Percentiles rank a stretch among this genome's conserved stretches.
These are phyloP conservation scores for Urocynchramus pylzowi DNA, from an alignment of 2,113 vertebrate genomes.

Conservation along the genomic window DNA sequence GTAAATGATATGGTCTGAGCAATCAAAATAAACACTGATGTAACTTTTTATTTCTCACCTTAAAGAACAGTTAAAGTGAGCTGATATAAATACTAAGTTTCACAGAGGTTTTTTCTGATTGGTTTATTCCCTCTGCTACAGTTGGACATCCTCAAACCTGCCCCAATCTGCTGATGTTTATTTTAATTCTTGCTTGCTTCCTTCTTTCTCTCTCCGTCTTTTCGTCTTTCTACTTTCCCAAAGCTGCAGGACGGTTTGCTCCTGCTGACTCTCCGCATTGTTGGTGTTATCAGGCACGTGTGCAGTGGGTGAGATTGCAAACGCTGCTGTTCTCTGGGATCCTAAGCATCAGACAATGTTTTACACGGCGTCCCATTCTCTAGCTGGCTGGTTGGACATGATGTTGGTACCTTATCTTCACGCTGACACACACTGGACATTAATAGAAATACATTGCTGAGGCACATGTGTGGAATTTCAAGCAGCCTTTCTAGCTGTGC, in stretches of 20 bases:
- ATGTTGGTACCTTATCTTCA: conserved; percentile 86
- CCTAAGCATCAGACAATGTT: conserved; percentile 82
- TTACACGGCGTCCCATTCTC: conserved; percentile 78
- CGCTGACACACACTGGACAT: conserved; percentile 84
- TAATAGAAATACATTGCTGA: conserved; percentile 85
- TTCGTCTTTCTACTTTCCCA: neutral
- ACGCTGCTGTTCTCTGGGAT: conserved; percentile 64
- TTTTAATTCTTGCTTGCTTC: neutral
- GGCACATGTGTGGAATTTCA: conserved; percentile 81
- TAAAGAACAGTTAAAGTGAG: neutral
- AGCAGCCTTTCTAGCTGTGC: conserved; percentile 68
- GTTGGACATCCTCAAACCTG: neutral
- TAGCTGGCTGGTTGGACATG: conserved; percentile 77
- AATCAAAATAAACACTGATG: neutral
- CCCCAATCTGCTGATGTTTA: neutral
- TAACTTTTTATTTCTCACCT: neutral
- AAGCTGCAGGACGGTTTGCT: neutral
- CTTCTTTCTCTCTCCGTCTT: neutral
- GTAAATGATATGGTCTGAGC: neutral
- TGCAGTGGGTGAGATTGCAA: conserved; percentile 29
- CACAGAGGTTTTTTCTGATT: neutral
- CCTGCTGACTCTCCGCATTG: neutral
- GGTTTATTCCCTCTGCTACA: neutral
- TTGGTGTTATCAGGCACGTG: conserved; percentile 13
- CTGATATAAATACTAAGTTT: neutral